Conservation (phyloP, 1,140 invertebrate genomes). For the Bombus ignitus region DNA sequence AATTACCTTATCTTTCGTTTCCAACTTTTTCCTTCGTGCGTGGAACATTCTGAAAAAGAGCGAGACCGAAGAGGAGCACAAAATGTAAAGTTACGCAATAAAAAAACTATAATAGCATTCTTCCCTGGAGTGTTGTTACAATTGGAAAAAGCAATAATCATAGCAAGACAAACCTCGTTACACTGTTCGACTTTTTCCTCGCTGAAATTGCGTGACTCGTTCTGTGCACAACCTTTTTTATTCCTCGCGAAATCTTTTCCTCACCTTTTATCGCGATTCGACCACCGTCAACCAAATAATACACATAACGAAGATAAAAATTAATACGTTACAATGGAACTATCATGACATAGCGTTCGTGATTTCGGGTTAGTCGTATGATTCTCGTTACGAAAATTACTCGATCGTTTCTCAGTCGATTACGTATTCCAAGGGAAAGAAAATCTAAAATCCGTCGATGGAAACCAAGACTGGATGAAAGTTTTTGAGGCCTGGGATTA, state of each 20-base stretch:
- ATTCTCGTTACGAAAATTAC: neutral
- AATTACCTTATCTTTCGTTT: neutral
- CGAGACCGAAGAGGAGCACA: neutral
- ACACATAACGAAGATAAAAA: neutral
- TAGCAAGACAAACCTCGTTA: neutral
- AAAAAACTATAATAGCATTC: neutral
- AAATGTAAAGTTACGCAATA: neutral
- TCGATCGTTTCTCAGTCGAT: neutral
- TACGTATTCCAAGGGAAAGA: constrained; percentile 3
- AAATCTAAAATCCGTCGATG: neutral
- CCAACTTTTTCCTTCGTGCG: neutral
- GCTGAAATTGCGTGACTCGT: neutral
- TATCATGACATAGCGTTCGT: neutral
- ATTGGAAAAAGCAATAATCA: neutral
- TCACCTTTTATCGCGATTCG: neutral
- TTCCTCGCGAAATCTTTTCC: neutral
- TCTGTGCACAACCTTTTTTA: neutral
- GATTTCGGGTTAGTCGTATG: neutral
- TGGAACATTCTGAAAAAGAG: neutral
- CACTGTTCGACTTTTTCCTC: neutral
- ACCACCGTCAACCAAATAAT: neutral
- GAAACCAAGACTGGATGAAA: neutral
- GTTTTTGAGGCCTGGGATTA: too few species aligned
- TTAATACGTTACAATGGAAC: neutral
- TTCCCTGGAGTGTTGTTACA: neutral